Evolutionary conservation across 53 echinoderm and acorn worm genomes (phyloP).

Genomic region (Henricia sp.): DNA sequence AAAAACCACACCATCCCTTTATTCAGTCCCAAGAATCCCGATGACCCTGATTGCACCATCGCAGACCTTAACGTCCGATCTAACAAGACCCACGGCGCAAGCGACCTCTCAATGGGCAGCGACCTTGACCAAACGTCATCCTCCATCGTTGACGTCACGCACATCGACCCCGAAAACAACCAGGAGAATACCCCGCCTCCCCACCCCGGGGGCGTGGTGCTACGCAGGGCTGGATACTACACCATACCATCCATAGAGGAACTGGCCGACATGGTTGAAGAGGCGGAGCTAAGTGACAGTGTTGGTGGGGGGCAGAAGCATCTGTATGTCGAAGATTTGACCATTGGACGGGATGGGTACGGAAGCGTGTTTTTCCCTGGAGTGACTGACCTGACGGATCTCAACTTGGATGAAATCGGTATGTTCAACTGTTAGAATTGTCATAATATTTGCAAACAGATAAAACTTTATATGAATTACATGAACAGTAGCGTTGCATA

Average conservation of each 20-base stretch:
- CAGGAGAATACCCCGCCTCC: conserved; percentile 83
- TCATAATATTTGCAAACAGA: not conserved
- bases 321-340: conserved; percentile 79
- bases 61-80: conserved; percentile 73
- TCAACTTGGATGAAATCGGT: conserved; percentile 99
- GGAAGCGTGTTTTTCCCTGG: conserved; percentile 99
- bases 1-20: no score
- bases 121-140: conserved; percentile 77
- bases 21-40: conserved; percentile 59
- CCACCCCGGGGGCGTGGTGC: conserved; percentile 82
- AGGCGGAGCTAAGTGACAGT: not conserved
- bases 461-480: no score
- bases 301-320: conserved; percentile 31
- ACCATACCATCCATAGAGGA: conserved; percentile 86
- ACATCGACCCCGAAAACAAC: conserved; percentile 52
- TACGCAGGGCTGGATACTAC: conserved; percentile 83
- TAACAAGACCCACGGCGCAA: conserved; percentile 23
- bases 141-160: not conserved
- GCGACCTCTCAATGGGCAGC: conserved; percentile 53
- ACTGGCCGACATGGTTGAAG: conserved; percentile 68
- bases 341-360: conserved; percentile 86
- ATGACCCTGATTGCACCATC: conserved; percentile 92
- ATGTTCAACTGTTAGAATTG: conserved; percentile 14
- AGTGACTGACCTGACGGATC: conserved; percentile 68
- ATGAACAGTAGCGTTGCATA: no score